Base-by-base conservation (phyloP, 2,888 invertebrate species). In the Campaea margaritaria region DNA sequence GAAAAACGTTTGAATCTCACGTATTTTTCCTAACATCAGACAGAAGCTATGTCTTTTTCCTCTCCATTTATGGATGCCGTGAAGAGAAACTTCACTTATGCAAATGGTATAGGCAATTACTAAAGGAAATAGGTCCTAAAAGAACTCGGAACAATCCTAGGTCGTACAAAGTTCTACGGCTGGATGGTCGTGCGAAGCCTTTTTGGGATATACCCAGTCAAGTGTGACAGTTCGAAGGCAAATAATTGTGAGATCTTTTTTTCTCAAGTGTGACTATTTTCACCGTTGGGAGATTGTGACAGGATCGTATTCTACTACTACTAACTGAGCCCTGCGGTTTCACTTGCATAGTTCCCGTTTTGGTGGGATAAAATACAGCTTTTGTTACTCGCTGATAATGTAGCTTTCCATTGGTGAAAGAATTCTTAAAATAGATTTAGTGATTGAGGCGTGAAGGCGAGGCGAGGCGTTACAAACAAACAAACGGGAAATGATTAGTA, bases 141-240 rank as follows among this genome's bases (percentile, higher is more conserved):
- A 16, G 41, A 43, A 21, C 34, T 39, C 12, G 43, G 47, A 55
- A 44, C 55, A 28, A 47, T 45, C 41, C 55, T 55, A 46, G 42
- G 38, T 42, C 27, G 48, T 21, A 38, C 45, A 11, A 11, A 46
- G 50, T 41, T 5, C 21, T 21, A 5, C 21, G 21, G 21, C 34
- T 39, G 48, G 13, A 10, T 8, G 48, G 46, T 75, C 81, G 81
- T 81, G 81, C 75, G 72, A 73, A 69, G 68, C 81, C 81, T 81
- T 81, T 81, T 80, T 69, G 70, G 81, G 79, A 34, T 38, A 27
- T 13, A 39, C 43, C 36, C 16, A 21, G 44, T 53, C 59, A 59
- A 60, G 58, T 49, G 50, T 47, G 58, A 62, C 62, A 50, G 55
- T 50, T 39, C 55, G 46, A 57, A 27, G 9, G 39, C 48, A 27